Conservation (phyloP, 2,797 vertebrate species). For the Argyrosomus regius region DNA sequence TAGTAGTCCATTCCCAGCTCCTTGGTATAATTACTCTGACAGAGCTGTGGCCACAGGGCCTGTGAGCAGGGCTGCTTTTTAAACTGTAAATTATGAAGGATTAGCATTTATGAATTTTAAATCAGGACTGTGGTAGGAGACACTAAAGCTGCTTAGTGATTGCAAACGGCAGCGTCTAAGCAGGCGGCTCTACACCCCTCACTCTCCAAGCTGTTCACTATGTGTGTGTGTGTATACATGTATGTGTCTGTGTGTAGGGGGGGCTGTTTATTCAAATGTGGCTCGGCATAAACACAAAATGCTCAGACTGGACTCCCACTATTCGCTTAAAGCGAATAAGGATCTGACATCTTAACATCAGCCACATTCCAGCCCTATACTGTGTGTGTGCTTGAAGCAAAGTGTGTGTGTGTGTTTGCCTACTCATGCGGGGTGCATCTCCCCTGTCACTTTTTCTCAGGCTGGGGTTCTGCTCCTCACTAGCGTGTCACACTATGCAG, state of each 20-base stretch:
- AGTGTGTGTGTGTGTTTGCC: constrained; percentile 72
- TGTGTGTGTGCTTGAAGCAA: constrained; percentile 4
- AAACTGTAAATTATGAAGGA: constrained; percentile 99
- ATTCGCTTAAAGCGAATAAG: constrained; percentile 81
- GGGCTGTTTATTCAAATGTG: constrained; percentile 78
- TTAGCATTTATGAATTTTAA: constrained; percentile 99
- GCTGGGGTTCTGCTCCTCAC: constrained; percentile 80
- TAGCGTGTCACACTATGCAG: constrained; percentile 84
- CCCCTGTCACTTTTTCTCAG: constrained; percentile 80
- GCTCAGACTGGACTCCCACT: constrained; percentile 78
- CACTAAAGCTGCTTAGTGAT: constrained; percentile 99
- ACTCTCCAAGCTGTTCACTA: constrained; percentile 80
- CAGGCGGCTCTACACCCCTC: constrained; percentile 91
- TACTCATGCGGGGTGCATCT: constrained; percentile 78
- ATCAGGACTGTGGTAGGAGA: constrained; percentile 99
- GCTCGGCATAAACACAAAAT: constrained; percentile 73
- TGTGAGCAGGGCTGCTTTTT: constrained; percentile 99
- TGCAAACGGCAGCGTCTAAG: constrained; percentile 95
- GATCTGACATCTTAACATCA: constrained; percentile 87
- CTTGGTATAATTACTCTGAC: constrained; percentile 99
- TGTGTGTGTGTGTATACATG: constrained; percentile 37
- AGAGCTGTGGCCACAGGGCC: constrained; percentile 99
- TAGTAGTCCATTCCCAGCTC: constrained; percentile 99
- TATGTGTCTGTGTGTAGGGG: constrained; percentile 31
- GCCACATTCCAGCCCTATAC: constrained; percentile 57